Evolutionary conservation across 2,113 vertebrate species (phyloP), one percentile per base, ranked within the genome.

Genomic region (Neolamprologus longior): DNA sequence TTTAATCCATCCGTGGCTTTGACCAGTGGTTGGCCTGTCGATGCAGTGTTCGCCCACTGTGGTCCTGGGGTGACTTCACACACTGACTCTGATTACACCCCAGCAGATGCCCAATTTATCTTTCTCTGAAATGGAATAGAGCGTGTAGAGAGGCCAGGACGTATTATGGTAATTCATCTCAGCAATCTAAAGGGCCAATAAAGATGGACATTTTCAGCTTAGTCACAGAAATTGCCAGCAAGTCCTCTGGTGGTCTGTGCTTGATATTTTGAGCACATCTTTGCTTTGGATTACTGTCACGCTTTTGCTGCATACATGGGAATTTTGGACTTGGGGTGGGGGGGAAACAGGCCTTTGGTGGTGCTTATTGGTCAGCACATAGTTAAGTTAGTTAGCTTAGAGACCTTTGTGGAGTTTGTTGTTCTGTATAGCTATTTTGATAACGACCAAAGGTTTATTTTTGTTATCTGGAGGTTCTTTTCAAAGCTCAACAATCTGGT

Each of bases 31-130:
- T 54, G 85, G 90, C 90, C 89, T 94, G 89, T 92, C 52, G 63
- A 81, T 52, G 26, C 81, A 17, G 42, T 15, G 86, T 78, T 91
- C 68, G 40, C 86, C 87, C 84, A 71, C 90, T 85, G 91, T 89
- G 89, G 90, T 53, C 84, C 88, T 28, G 83, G 88, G 86, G 93
- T 85, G 91, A 92, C 91, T 78, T 82, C 73, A 71, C 88, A 82
- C 89, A 14, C 35, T n/a, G 86, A 89, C 90, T 92, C 89, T 94
- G 92, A 94, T 95, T 94, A 88, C 81, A 85, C 80, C 90, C 80
- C 92, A 93, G 91, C 91, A 89, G 89, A 71, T 28, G 83, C 28
- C 81, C 82, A 68, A 88, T 93, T 92, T 88, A 84, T 93, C 91
- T 90, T 63, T 78, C 89, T 63, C 81, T 61, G 86, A 91, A 90